Base-by-base conservation (phyloP, 2,797 vertebrate genomes). In the Pangasius djambal region DNA sequence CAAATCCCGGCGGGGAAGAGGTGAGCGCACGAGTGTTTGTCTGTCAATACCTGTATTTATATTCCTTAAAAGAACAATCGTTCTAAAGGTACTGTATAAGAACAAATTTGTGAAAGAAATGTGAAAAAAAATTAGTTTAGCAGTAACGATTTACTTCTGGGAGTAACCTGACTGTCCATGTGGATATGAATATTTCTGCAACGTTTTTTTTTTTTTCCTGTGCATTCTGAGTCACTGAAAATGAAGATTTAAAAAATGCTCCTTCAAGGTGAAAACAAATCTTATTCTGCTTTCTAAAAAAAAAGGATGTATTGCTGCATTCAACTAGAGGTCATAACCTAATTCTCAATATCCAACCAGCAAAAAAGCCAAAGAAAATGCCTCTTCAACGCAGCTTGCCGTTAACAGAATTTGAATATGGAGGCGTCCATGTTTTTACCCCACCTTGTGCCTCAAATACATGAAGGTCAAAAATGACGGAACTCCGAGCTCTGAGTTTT, bases 1-100 rank as follows among this genome's bases (percentile, higher is more conserved):
- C 57, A 93, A 94, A 92, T 97, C 96, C 69, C 96, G 96, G 16
- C 97, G 97, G 57, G 94, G 96, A 0, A 94, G 91, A 59, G 94
- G 97, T 97, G 89, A 92, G 65, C 37, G 15, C 37, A 18, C 0
- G 22, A n/a, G 61, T 31, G 40, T 9, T 0, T 48, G 25, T 48
- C 28, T 61, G 6, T 77, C 2, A 77, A 25, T 16, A 63, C 12
- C 12, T 4, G 57, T 40, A 22, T 65, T 16, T 18, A 2, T 9
- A 0, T 61, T 15, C 4, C 16, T 40, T 15, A 31, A 8, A 16
- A 15, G 5, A 78, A 78, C 2, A 1, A 57, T 81, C 6, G 4
- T 22, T 34, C 10, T 59, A 6, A 37, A 37, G 20, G 1, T 40
- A 34, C 5, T 15, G 15, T 8, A 70, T 37, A 34, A 69, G 67